These are phyloP conservation scores for Electrophaes corylata DNA, from an alignment of 2,888 invertebrate genomes.

Conservation along the genomic window DNA sequence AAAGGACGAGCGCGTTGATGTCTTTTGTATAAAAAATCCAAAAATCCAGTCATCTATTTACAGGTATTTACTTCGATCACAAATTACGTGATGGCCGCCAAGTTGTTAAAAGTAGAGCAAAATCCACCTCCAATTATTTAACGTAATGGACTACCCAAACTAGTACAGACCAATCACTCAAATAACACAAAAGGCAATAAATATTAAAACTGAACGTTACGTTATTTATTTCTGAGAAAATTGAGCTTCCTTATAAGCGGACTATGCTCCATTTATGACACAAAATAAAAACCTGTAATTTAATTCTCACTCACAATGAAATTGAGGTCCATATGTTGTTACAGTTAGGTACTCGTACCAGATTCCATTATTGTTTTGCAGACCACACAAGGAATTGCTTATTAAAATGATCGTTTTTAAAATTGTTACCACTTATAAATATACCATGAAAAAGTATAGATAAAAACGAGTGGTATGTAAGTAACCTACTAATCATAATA, in stretches of 20 bases:
- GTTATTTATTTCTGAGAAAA: slow-evolving; percentile 29
- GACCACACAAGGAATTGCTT: slow-evolving; percentile 19
- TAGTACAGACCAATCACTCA: slow-evolving; percentile 27
- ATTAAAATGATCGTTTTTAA: background rate
- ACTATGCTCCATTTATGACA: slow-evolving; percentile 40
- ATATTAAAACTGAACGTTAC: slow-evolving; percentile 24
- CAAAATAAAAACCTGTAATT: slow-evolving; percentile 39
- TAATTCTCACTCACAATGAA: slow-evolving; percentile 38
- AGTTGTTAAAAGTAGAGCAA: slow-evolving; percentile 1
- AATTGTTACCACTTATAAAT: background rate
- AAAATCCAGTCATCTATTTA: background rate
- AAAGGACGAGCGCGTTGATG: slow-evolving; percentile 10
- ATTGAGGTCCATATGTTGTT: slow-evolving; percentile 30
- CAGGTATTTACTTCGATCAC: no score
- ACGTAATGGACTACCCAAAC: slow-evolving; percentile 20
- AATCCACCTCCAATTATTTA: slow-evolving; percentile 14
- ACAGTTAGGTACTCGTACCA: slow-evolving; percentile 2
- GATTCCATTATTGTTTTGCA: slow-evolving; percentile 8
- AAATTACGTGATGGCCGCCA: no score
- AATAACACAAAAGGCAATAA: slow-evolving; percentile 29
- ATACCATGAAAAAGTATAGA: background rate
- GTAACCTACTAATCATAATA: no score
- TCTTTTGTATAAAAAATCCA: slow-evolving; percentile 3
- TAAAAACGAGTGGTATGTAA: background rate
- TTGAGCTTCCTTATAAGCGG: slow-evolving; percentile 38